Percentiles rank a stretch among this genome's conserved stretches.
Evolutionary conservation across 2,888 invertebrate genomes (phyloP).

Genomic region (Ephialtes manifestator): DNA sequence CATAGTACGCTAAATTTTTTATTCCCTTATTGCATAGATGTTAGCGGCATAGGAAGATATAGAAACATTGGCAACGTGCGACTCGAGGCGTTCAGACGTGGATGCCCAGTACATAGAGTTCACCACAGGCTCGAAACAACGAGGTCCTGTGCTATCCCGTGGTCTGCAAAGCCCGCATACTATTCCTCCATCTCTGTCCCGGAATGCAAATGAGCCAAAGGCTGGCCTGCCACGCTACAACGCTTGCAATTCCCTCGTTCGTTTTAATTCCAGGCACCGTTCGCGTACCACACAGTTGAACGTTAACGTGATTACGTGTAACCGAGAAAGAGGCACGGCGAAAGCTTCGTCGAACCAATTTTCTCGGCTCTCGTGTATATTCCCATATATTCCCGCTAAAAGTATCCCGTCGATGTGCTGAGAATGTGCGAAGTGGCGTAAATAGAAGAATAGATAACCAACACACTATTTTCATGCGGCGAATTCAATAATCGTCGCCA

Average conservation of each 20-base stretch:
- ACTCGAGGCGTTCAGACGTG: conserved; percentile 16
- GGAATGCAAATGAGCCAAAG: conserved; percentile 55
- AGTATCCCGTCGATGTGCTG: conserved; percentile 20
- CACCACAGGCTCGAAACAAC: conserved; percentile 17
- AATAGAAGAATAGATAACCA: conserved; percentile 17
- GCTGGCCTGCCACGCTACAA: conserved; percentile 39
- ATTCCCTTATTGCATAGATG: neutral
- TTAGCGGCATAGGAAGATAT: neutral
- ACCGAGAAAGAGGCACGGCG: conserved; percentile 39
- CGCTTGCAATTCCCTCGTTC: conserved; percentile 54
- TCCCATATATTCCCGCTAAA: no score
- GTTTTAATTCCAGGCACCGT: conserved; percentile 60
- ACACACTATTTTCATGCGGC: conserved; percentile 28
- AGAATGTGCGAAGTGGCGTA: conserved; percentile 47
- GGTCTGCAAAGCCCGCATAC: conserved; percentile 35
- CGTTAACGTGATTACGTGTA: conserved; percentile 61
- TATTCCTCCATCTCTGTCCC: conserved; percentile 16
- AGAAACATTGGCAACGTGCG: conserved; percentile 8
- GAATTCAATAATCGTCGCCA: no score
- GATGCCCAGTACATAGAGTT: neutral
- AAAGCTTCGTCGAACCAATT: conserved; percentile 43
- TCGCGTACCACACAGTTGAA: conserved; percentile 54
- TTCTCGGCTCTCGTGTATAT: no score
- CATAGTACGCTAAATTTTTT: neutral
- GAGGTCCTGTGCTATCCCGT: conserved; percentile 34